These are phyloP conservation scores for Oenanthe oenanthe DNA, from an alignment of 2,113 vertebrate genomes.

Conservation along the genomic window DNA sequence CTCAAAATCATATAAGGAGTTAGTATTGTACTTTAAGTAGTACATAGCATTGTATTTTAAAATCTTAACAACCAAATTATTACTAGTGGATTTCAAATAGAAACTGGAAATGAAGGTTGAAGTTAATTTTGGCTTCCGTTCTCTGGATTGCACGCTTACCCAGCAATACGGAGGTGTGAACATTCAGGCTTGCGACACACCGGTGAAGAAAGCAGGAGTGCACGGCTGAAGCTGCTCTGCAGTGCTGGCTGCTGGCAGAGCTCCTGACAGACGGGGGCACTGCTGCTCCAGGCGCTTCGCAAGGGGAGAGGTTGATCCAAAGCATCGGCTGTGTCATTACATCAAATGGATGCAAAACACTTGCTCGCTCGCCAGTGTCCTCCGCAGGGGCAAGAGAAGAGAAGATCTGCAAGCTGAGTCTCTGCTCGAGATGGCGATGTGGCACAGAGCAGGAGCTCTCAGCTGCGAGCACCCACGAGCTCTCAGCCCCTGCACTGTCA, in stretches of 20 bases:
- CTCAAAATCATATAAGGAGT: background rate
- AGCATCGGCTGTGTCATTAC: too few species aligned
- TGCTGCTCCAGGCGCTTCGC: background rate
- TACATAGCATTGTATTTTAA: background rate
- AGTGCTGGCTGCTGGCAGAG: background rate
- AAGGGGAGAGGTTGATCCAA: background rate
- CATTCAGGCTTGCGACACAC: background rate
- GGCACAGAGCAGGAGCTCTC: background rate
- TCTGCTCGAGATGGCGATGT: fast-evolving
- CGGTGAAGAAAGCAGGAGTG: background rate
- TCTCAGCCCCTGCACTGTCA: background rate
- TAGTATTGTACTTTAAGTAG: background rate
- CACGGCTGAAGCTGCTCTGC: background rate
- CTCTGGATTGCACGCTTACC: background rate
- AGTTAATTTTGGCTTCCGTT: background rate
- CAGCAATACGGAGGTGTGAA: background rate
- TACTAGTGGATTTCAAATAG: background rate
- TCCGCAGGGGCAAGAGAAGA: background rate
- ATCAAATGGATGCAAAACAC: background rate
- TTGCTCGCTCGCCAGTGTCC: background rate
- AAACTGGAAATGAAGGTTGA: background rate
- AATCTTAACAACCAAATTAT: background rate
- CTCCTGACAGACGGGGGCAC: background rate
- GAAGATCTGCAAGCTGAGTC: background rate
- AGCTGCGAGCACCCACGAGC: background rate